These are phyloP conservation scores for Pachymerium ferrugineum DNA, from an alignment of 2,888 invertebrate species.

Conservation along the genomic window DNA sequence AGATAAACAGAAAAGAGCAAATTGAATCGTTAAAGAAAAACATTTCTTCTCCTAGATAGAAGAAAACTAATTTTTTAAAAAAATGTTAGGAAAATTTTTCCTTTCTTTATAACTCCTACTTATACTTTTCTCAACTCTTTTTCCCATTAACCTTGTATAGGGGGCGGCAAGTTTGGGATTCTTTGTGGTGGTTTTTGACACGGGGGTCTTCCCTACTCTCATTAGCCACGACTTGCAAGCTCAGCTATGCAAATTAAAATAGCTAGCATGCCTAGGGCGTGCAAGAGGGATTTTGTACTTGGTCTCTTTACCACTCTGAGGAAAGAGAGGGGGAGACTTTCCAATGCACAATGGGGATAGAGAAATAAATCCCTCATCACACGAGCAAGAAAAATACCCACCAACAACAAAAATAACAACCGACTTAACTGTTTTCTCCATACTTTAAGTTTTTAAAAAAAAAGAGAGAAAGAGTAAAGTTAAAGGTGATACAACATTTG, in stretches of 20 bases:
- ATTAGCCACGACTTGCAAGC: conserved; percentile 21
- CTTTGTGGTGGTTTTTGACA: conserved; percentile 18
- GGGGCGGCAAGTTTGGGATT: background rate
- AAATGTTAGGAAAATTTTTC: background rate
- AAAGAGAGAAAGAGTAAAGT: no score
- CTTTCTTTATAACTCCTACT: background rate
- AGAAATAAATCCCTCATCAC: conserved; percentile 8
- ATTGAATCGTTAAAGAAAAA: no score
- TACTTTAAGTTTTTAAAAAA: background rate
- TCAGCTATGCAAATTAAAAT: conserved; percentile 21
- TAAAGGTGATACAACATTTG: no score
- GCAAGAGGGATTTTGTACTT: conserved; percentile 8
- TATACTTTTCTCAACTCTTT: background rate
- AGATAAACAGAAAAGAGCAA: background rate
- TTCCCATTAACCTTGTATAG: conserved; percentile 10
- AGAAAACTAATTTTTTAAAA: background rate
- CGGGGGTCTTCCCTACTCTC: conserved; percentile 1
- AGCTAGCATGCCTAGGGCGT: conserved; percentile 18
- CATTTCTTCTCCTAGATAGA: background rate
- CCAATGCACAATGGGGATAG: conserved; percentile 5
- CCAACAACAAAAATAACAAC: conserved; percentile 4
- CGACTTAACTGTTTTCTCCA: background rate
- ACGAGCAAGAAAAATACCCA: conserved; percentile 14
- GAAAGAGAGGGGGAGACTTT: background rate
- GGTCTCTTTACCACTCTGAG: background rate